Evolutionary conservation across 2,113 vertebrate genomes (phyloP), one percentile per base, ranked within the genome.

Genomic region (Misgurnus mizolepis): DNA sequence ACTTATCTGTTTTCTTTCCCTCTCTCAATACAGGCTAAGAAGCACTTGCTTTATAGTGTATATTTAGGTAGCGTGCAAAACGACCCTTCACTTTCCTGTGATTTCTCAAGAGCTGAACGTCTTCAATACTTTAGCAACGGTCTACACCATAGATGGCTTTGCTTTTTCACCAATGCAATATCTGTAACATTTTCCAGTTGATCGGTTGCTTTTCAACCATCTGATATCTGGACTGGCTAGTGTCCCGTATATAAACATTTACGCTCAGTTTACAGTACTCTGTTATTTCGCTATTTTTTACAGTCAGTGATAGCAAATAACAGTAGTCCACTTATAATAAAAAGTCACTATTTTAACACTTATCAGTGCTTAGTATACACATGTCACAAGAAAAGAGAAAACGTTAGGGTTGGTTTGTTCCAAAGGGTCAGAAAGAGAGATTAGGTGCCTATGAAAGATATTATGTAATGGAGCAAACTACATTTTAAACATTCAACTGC

Each of bases 121-220:
- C 66, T 49, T 15, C 43, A 79, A 56, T 41, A 22, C 22, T 22
- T 0, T 22, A 22, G 82, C 66, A 78, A 65, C 1, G 22, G 1
- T 22, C 22, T 22, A 22, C 55, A 49, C 55, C 67, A 70, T 83
- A 79, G 27, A 83, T 74, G 72, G 43, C 43, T 17, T 17, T 64
- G 6, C 40, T 40, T 41, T 56, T 64, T 47, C 27, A 41, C 58
- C 43, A 39, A 41, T 69, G 41, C 49, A 47, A 66, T 73, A 80
- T 86, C 71, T 85, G 39, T 80, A n/a, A 79, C 83, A 82, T 68
- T 85, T 72, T 76, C 81, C 83, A 79, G 70, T 76, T 27, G 66
- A 64, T 61, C 53, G 45, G 61, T 61, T 27, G 60, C 43, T 81
- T 47, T 72, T 50, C 15, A 53, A 50, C 55, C 15, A 81, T 77